Conservation (phyloP, 1,140 invertebrate genomes). For the Bursaphelenchus mucronatus region DNA sequence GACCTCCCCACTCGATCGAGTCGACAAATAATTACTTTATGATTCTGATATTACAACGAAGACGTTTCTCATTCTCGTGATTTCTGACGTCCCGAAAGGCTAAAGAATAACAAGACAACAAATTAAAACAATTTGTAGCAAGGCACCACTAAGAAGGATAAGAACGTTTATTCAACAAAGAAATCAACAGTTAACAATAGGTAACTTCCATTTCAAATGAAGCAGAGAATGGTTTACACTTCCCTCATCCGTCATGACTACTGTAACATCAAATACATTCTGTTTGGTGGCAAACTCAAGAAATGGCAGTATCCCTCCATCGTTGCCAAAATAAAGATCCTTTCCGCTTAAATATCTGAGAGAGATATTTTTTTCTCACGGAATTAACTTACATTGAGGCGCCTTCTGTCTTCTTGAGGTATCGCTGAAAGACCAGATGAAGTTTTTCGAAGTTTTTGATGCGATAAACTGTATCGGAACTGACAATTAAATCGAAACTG, state of each 20-base stretch:
- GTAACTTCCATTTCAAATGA: no score
- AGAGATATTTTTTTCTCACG: neutral
- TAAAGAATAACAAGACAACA: no score
- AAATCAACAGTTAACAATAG: no score
- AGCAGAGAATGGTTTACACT: slow-evolving; percentile 7
- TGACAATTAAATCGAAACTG: slow-evolving; percentile 18
- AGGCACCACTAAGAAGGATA: no score
- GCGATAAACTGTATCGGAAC: slow-evolving; percentile 17
- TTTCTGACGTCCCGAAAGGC: no score
- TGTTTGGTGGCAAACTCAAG: neutral
- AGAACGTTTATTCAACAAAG: no score
- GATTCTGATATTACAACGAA: no score
- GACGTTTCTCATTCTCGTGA: no score
- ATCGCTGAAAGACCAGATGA: slow-evolving; percentile 2
- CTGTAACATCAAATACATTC: neutral
- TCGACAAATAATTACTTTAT: no score
- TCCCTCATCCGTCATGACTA: neutral
- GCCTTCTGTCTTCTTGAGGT: neutral
- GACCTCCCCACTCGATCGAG: no score
- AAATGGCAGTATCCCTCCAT: slow-evolving; percentile 14
- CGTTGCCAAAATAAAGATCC: slow-evolving; percentile 12
- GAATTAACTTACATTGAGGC: slow-evolving; percentile 14
- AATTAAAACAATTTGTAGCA: no score
- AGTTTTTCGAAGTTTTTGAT: slow-evolving; percentile 8
- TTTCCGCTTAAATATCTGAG: slow-evolving; percentile 11